These are phyloP conservation scores for Cryptomyrus ogoouensis DNA, from an alignment of 2,113 vertebrate species.

Conservation along the genomic window DNA sequence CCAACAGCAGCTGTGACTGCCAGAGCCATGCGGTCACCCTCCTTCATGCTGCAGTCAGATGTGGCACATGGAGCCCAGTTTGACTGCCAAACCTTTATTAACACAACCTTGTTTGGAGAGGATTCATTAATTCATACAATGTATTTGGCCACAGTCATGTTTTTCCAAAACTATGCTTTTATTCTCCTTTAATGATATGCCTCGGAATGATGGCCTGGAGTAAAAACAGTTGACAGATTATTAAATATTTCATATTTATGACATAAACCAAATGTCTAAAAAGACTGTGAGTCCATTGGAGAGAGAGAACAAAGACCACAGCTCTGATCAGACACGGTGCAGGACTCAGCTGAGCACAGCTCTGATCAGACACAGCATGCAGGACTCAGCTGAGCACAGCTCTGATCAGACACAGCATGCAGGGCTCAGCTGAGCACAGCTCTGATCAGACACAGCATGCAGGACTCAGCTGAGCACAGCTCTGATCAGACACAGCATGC, in stretches of 20 bases:
- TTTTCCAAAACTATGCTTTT: background rate
- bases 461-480: background rate
- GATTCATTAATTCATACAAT: background rate
- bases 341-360: too few species aligned
- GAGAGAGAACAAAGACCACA: background rate
- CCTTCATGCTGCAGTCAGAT: background rate
- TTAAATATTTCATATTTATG: background rate
- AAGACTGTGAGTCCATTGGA: background rate
- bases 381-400: background rate
- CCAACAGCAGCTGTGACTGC: background rate
- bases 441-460: background rate
- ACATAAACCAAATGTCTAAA: background rate
- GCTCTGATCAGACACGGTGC: too few species aligned
- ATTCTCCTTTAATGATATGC: background rate
- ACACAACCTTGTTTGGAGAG: background rate
- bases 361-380: background rate
- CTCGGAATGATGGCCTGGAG: background rate
- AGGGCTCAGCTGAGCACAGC: background rate
- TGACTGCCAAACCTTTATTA: background rate
- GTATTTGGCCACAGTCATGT: background rate
- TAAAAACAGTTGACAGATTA: background rate
- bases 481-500: background rate
- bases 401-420: background rate
- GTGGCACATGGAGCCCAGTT: background rate
- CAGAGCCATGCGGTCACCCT: background rate